Conservation (phyloP, 2,888 invertebrate species). For the Noctua comes region DNA sequence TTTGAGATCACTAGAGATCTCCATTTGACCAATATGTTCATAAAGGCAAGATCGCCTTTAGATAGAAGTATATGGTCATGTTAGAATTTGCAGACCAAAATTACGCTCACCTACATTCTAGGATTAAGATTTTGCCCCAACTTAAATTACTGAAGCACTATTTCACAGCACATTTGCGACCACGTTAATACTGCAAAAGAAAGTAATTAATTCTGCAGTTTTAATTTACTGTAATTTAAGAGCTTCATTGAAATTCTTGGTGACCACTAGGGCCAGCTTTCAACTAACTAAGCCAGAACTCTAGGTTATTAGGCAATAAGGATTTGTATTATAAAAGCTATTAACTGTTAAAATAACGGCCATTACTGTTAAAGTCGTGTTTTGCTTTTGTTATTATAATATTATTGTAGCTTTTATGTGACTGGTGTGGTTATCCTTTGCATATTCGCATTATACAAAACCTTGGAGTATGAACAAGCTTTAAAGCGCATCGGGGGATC, state of each 20-base stretch:
- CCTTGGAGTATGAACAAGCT: neutral
- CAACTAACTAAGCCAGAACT: constrained; percentile 11
- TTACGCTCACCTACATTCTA: neutral
- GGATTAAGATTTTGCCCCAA: neutral
- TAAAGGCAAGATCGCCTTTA: neutral
- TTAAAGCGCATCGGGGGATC: constrained; percentile 12
- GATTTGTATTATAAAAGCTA: constrained; percentile 32
- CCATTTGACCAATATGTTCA: neutral
- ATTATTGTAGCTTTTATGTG: constrained; percentile 12
- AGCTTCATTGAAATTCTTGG: constrained; percentile 46
- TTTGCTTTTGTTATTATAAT: constrained; percentile 10
- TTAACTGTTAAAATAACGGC: constrained; percentile 5
- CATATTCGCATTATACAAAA: constrained; percentile 6
- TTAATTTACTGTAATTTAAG: constrained; percentile 38
- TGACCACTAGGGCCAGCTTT: constrained; percentile 23
- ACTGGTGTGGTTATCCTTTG: neutral
- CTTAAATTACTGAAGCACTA: neutral
- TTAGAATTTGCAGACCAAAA: neutral
- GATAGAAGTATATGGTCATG: neutral
- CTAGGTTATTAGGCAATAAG: constrained; percentile 21
- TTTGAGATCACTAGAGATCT: neutral
- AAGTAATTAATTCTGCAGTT: constrained; percentile 30
- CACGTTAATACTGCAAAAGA: constrained; percentile 17
- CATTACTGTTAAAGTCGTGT: constrained; percentile 6
- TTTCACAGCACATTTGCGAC: constrained; percentile 22